Evolutionary conservation across 2,888 invertebrate species (phyloP), one percentile per base, ranked within the genome.

Genomic region (Ophion ventricosus): DNA sequence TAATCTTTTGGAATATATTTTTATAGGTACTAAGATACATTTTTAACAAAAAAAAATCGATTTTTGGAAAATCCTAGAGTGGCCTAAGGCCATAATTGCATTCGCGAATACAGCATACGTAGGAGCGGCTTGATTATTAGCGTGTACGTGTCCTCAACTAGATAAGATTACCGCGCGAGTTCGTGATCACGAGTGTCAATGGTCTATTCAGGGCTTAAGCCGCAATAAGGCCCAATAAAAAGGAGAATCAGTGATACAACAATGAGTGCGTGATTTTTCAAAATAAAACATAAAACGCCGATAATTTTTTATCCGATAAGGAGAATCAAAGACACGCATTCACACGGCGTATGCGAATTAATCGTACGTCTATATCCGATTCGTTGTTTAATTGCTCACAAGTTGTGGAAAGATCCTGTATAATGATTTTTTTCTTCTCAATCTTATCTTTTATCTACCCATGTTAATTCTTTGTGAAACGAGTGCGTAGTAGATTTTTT

Each of bases 361-460:
- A 59, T 73, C 20, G 7, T 73, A 35, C 20, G 17, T 61, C 1
- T 74, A 3, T 40, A 49, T 63, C 25, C 35, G 35, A 40, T 40
- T 57, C 23, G 49, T 35, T 35, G 20, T 20, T 74, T 59, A n/a
- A 74, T 63, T 63, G 43, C 8, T 11, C 74, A 49, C 40, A 20
- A 63, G 11, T 73, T 35, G 1, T 25, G 43, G 49, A 43, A 61
- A 74, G 20, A 63, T 61, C 26, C 10, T 23, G 17, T 26, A 49
- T 35, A 23, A 59, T 17, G 40, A 35, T 49, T 49, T 49, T 20
- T 26, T n/a, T 56, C 26, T 63, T n/a, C 17, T 10, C 10, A 26
- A 63, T 74, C 61, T 74, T 63, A 74, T 74, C 49, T n/a, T 43
- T 69, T 56, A 56, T 69, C 54, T 23, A 14, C 49, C n/a, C 26